These are phyloP conservation scores for Brachypteracias leptosomus DNA, from an alignment of 2,113 vertebrate species.

Conservation along the genomic window DNA sequence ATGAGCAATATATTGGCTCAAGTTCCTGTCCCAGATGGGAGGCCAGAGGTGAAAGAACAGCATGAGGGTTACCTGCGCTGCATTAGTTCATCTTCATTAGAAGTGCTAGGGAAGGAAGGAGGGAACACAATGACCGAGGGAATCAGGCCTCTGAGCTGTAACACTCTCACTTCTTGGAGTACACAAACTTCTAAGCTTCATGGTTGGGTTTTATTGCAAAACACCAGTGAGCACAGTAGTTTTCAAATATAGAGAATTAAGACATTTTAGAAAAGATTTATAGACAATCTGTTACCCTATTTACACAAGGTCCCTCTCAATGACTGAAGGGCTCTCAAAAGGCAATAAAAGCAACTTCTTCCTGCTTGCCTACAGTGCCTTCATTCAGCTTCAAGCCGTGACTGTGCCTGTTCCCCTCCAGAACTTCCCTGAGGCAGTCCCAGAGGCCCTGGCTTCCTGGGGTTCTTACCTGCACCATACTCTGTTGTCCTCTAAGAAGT, in stretches of 20 bases:
- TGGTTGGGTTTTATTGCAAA: not conserved
- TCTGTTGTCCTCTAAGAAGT: not conserved
- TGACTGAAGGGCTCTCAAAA: not conserved
- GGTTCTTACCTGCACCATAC: not conserved
- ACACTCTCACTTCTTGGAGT: not conserved
- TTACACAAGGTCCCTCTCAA: not conserved
- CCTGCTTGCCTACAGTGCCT: not conserved
- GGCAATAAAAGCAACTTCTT: not conserved
- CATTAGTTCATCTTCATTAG: not conserved
- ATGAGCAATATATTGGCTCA: not conserved
- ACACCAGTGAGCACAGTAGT: accelerated
- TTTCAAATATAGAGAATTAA: not conserved
- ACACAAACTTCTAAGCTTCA: not conserved
- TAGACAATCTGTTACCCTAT: not conserved
- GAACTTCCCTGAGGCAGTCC: not conserved
- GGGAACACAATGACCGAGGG: not conserved
- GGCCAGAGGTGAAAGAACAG: not conserved
- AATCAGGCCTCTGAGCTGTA: not conserved
- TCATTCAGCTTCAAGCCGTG: not conserved
- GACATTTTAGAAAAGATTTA: not conserved
- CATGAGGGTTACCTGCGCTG: not conserved
- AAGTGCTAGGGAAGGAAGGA: no score
- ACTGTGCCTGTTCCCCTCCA: not conserved
- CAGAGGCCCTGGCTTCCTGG: no score
- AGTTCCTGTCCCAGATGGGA: not conserved